Evolutionary conservation across 23 tunicate species (phyloP), one percentile per base, ranked within the genome.

Genomic region (Halocynthia aurantium): DNA sequence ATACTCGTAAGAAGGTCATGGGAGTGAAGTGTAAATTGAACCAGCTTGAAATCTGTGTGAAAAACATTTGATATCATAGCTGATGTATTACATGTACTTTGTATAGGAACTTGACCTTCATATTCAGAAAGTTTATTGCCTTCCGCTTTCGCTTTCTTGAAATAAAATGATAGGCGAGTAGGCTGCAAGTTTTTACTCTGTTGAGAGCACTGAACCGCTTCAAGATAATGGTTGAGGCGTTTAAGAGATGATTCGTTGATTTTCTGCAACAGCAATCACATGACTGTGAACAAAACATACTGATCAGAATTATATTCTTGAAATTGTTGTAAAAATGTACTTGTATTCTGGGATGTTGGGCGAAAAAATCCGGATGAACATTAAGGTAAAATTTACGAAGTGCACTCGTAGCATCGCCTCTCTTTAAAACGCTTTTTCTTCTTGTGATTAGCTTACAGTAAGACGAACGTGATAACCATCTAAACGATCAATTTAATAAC

Each of bases 341-440:
- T 64, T 74, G 78, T 10, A 74, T 74, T 12, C 55, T 52, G 55
- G 78, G 78, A 74, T 74, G 78, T 54, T 74, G 78, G 17, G 78
- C 78, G 56, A 74, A 74, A 18, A 74, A 74, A 54, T 74, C 78
- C 12, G 78, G 78, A 56, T 74, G 78, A 31, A 74, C 78, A 52
- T 62, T 54, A 12, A 74, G 78, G 21, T 74, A 74, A 64, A 74
- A 74, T 8, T 62, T 64, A n/a, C 78, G 19, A 8, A 74, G 22
- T 10, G 78, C 78, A 74, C 78, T 54, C 10, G 31, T 54, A 53
- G 78, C 6, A n/a, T 22, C 64, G 0, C 62, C 22, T 55, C n/a
- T n/a, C n/a, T 31, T 31, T 31, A 31, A 31, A 31, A 31, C 1
- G 44, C 44, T 31, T 31, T 31, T 31, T 0, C 4, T 31, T 31